Percentiles rank a stretch among this genome's conserved stretches.
These are phyloP conservation scores for Lithosia quadra DNA, from an alignment of 2,888 invertebrate genomes.

Conservation along the genomic window DNA sequence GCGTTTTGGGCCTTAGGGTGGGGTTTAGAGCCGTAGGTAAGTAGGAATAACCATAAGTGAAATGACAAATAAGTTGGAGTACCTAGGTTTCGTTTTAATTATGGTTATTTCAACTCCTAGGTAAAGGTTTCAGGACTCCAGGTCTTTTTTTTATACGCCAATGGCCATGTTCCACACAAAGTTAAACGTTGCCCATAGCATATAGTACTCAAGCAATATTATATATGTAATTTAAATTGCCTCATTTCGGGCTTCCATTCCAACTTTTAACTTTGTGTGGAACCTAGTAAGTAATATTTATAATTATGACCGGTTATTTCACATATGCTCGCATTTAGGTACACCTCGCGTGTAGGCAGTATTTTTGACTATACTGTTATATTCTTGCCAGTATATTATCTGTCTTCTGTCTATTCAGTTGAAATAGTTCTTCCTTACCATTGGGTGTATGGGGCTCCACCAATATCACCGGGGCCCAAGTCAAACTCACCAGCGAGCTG, in stretches of 20 bases:
- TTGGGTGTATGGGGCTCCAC: too few relatives aligned
- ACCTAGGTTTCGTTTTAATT: neutral
- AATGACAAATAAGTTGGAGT: neutral
- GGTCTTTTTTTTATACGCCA: neutral
- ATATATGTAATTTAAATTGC: neutral
- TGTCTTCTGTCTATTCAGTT: too few relatives aligned
- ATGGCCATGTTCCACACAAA: neutral
- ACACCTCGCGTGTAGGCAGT: neutral
- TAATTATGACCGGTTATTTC: neutral
- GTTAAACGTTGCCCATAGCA: neutral
- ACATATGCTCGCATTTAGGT: constrained; percentile 3
- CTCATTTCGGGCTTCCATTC: constrained; percentile 3
- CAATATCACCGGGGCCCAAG: too few relatives aligned
- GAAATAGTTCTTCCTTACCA: too few relatives aligned
- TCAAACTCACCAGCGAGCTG: too few relatives aligned
- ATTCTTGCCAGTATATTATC: neutral
- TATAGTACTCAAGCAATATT: neutral
- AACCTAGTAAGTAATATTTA: neutral
- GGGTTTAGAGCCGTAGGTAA: neutral
- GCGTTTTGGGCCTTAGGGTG: neutral
- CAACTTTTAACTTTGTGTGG: neutral
- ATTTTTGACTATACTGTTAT: neutral
- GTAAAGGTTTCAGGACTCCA: neutral
- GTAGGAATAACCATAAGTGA: neutral
- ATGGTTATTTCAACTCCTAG: neutral